phyloP scores from a whole-genome alignment of 2,113 vertebrate species.

The Nipponia nippon region DNA sequence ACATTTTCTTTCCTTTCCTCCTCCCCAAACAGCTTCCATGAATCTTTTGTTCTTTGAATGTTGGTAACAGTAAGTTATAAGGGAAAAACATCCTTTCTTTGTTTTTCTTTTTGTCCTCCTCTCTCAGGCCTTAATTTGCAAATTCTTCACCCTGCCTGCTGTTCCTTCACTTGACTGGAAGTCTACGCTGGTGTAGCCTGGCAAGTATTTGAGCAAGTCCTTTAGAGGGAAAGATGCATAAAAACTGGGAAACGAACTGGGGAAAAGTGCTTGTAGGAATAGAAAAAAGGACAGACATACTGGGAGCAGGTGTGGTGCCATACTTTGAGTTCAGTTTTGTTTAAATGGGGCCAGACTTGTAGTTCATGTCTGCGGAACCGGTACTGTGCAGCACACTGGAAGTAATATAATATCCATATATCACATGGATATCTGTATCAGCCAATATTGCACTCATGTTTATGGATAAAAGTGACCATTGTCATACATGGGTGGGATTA shows the following conservation, averaged over 20 bases:
- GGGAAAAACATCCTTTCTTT: accelerated
- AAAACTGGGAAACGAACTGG: neutral
- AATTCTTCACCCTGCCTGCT: neutral
- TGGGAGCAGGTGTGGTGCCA: neutral
- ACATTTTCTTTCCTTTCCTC: neutral
- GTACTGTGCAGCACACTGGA: neutral
- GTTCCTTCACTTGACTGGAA: neutral
- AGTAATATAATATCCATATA: neutral
- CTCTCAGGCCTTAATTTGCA: neutral
- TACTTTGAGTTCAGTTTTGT: neutral
- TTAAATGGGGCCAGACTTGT: neutral
- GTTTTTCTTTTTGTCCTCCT: neutral
- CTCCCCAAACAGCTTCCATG: neutral
- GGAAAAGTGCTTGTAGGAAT: neutral
- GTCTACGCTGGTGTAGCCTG: neutral
- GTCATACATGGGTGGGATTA: neutral
- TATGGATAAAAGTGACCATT: neutral
- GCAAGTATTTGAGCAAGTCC: neutral
- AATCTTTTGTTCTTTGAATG: neutral
- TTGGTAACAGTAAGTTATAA: neutral
- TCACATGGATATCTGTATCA: neutral
- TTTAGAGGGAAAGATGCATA: neutral
- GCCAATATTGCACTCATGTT: neutral
- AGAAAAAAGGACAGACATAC: neutral
- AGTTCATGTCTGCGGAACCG: neutral